A percentile compares a stretch with the other conserved stretches of the same genome.
These are phyloP conservation scores for Aphelinus atriplicis DNA, from an alignment of 1,140 invertebrate species.

Conservation along the genomic window DNA sequence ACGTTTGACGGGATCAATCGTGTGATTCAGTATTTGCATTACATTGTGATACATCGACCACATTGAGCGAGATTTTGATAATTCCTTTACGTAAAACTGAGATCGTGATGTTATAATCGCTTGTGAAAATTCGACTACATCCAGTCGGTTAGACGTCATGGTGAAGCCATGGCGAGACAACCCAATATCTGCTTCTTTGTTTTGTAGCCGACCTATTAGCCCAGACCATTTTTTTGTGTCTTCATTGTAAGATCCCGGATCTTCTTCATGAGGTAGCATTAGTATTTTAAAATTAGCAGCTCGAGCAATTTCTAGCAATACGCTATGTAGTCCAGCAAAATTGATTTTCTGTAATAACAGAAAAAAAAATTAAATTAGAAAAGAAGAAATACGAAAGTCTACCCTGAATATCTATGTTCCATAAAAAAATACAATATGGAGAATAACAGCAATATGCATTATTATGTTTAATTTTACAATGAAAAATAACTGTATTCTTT, in stretches of 20 bases:
- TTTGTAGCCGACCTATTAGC: background rate
- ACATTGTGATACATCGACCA: no score
- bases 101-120: background rate
- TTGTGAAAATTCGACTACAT: background rate
- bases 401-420: no score
- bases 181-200: slow-evolving; percentile 1
- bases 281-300: background rate
- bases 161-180: background rate
- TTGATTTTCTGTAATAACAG: background rate
- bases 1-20: no score
- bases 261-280: background rate
- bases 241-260: background rate
- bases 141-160: background rate
- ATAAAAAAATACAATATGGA: no score
- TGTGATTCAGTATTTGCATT: no score
- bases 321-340: background rate
- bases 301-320: background rate
- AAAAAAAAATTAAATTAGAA: background rate
- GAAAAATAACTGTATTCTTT: no score
- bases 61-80: background rate
- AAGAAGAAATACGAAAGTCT: background rate
- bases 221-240: background rate
- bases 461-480: background rate
- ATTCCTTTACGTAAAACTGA: background rate
- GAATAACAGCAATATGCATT: no score